Evolutionary conservation across 2,888 invertebrate genomes (phyloP).

Genomic region (Melanotus villosus): DNA sequence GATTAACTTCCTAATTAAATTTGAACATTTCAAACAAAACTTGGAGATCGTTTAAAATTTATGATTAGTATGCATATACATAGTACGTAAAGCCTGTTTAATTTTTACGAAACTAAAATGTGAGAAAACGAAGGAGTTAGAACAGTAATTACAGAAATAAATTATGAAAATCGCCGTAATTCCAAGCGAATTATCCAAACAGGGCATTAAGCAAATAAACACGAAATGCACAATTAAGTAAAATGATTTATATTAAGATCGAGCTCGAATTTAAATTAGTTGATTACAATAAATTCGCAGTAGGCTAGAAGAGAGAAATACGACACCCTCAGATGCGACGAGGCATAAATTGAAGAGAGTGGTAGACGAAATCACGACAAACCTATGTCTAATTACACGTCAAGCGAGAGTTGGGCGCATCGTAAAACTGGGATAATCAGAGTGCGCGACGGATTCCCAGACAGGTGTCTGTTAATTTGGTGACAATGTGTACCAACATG

Average conservation of each 20-base stretch:
- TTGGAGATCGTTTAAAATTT: too few relatives aligned
- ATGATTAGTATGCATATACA: too few relatives aligned
- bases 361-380: slow-evolving; percentile 58
- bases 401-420: slow-evolving; percentile 65
- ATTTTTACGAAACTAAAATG: too few relatives aligned
- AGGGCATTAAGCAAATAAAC: background rate
- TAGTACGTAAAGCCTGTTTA: too few relatives aligned
- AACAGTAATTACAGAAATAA: too few relatives aligned
- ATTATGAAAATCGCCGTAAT: too few relatives aligned
- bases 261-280: slow-evolving; percentile 32
- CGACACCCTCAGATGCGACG: slow-evolving; percentile 43
- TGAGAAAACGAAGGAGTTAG: too few relatives aligned
- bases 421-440: slow-evolving; percentile 74
- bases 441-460: slow-evolving; percentile 64
- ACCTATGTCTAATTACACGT: slow-evolving; percentile 61
- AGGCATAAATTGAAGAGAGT: slow-evolving; percentile 48
- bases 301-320: slow-evolving; percentile 29
- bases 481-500: slow-evolving; percentile 64
- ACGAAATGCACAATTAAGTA: slow-evolving; percentile 19
- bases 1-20: too few relatives aligned
- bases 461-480: slow-evolving; percentile 65
- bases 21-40: too few relatives aligned
- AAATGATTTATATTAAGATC: slow-evolving; percentile 23
- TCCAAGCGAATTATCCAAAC: background rate
- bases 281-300: slow-evolving; percentile 32